phyloP scores from a whole-genome alignment of 2,797 vertebrate species.

The Lophotriccus pileatus region DNA sequence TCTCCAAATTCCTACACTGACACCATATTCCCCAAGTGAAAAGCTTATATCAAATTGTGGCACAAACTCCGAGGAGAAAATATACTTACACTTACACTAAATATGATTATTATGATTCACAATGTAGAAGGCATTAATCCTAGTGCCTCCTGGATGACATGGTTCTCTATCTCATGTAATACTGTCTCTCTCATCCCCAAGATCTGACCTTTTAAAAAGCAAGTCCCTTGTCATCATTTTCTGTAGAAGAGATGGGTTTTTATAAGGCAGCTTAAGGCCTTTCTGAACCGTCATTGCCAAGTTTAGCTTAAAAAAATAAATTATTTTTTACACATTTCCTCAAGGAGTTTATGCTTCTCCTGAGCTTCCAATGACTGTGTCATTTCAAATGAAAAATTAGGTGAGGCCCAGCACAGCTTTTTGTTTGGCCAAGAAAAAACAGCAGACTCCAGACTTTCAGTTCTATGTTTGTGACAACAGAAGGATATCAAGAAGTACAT shows the following conservation, averaged over 20 bases:
- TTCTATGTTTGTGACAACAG: not conserved
- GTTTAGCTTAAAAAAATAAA: constrained; percentile 28
- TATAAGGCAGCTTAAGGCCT: constrained; percentile 42
- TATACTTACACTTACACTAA: not conserved
- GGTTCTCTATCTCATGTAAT: not conserved
- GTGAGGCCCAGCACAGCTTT: not conserved
- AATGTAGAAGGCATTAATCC: not conserved
- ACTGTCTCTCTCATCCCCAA: not conserved
- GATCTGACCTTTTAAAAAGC: constrained; percentile 70
- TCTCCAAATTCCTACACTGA: not conserved
- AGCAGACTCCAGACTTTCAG: not conserved
- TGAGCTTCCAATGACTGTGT: not conserved
- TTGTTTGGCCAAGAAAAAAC: not conserved
- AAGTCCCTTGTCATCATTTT: constrained; percentile 30
- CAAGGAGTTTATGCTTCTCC: not conserved
- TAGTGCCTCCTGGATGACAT: not conserved
- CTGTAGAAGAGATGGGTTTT: constrained; percentile 21
- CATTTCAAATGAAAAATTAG: constrained; percentile 38
- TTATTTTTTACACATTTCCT: constrained; percentile 32
- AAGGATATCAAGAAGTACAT: not conserved
- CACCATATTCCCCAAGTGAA: not conserved
- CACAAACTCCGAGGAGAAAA: not conserved
- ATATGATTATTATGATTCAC: not conserved
- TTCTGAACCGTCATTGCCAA: constrained; percentile 31
- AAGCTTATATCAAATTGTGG: not conserved